Conservation (phyloP, 53 echinoderm and acorn worm genomes). For the Apostichopus leukothele region DNA sequence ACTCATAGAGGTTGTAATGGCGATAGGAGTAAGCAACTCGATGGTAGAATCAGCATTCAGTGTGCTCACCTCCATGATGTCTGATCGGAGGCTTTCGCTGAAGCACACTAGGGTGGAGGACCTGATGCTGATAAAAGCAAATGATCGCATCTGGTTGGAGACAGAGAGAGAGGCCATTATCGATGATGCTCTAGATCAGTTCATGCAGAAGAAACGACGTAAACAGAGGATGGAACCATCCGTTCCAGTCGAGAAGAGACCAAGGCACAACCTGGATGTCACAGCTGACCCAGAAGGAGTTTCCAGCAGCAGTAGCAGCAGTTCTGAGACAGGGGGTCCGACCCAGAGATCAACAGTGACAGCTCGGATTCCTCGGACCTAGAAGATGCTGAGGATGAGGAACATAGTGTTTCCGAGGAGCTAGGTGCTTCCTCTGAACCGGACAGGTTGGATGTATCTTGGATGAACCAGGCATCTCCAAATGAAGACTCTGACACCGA, state of each 20-base stretch:
- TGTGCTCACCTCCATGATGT: no score
- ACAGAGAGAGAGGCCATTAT: constrained; percentile 16
- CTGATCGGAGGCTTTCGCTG: constrained; percentile 10
- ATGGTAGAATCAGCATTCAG: no score
- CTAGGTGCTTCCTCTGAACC: no score
- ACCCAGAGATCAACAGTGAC: not conserved
- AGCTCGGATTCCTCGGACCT: no score
- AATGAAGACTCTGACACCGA: no score
- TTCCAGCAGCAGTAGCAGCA: not conserved
- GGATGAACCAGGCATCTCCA: no score
- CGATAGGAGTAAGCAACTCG: no score
- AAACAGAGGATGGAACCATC: constrained; percentile 3
- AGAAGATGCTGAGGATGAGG: not conserved
- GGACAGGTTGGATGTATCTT: no score
- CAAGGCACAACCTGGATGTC: not conserved
- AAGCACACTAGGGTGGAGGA: constrained; percentile 49
- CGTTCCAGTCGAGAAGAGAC: not conserved
- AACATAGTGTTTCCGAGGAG: no score
- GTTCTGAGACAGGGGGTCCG: not conserved
- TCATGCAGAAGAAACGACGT: constrained; percentile 4
- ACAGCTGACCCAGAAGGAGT: not conserved
- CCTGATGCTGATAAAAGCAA: no score
- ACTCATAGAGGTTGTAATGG: no score
- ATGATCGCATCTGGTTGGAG: constrained; percentile 19
- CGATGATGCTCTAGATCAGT: constrained; percentile 23